Base-by-base conservation (phyloP, 2,113 vertebrate genomes). In the Rhabdornis inornatus region DNA sequence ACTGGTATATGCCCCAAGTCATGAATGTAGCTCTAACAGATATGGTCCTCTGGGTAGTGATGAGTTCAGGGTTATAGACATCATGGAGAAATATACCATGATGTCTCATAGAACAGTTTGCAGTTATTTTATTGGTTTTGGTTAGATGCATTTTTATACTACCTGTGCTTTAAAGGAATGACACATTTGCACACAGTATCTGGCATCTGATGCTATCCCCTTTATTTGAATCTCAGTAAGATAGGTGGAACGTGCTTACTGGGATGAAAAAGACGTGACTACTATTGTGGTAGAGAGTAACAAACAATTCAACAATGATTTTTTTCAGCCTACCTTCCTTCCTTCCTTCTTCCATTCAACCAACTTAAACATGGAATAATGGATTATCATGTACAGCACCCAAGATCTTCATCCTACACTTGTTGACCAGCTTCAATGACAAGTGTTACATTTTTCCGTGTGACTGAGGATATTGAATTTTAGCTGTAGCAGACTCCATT, bases 391-490 rank as follows among this genome's bases (percentile, higher is more conserved):
- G 71, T 60, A 50, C 25, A 84, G 17, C 18, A 68, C 24, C 11
- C 25, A 80, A 63, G 8, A 65, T 25, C 15, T 65, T 66, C 57
- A 55, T 37, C 18, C 16, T 72, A 7, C 19, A 28, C 14, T 53
- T 0, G 1, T 6, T 55, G 25, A 53, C 13, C 5, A 37, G 8
- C 11, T 55, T 13, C 40, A 76, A 3, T 4, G 7, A 53, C 53
- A 85, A 79, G 11, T 37, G 15, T 64, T 42, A 37, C 3, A 25
- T 31, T 80, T 82, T 76, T 37, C 81, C 12, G 13, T 53, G 15
- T 42, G 45, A 56, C 55, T 72, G 6, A 70, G 11, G 4, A 30
- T 75, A 59, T n/a, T 80, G 28, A 65, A 37, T 61, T 92, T 83
- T 28, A 83, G 10, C 24, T 88, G 20, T 60, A 39, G 40, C 15